These are phyloP conservation scores for Dasyornis broadbenti DNA, from an alignment of 2,113 vertebrate genomes.

Conservation along the genomic window DNA sequence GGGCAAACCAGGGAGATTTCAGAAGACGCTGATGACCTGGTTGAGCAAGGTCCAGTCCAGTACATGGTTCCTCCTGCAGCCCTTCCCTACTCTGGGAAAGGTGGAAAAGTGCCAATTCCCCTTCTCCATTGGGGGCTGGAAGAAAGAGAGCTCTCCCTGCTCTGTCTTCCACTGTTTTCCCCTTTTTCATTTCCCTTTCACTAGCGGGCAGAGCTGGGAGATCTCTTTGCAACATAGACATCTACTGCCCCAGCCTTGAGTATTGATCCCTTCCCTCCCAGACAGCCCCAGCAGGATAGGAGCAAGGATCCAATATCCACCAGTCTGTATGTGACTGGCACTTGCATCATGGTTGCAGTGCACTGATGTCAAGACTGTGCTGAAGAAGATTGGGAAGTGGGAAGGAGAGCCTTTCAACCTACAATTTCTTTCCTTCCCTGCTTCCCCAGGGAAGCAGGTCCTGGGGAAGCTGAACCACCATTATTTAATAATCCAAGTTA, in stretches of 20 bases:
- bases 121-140: neutral
- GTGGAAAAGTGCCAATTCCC: neutral
- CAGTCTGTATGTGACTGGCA: neutral
- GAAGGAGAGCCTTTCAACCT: neutral
- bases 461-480: neutral
- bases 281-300: neutral
- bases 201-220: neutral
- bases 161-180: neutral
- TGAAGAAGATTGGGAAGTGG: neutral
- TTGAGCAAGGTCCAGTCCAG: neutral
- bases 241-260: neutral
- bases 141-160: neutral
- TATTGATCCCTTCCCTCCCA: neutral
- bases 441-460: neutral
- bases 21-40: neutral
- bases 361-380: neutral
- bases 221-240: neutral
- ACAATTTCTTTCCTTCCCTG: neutral
- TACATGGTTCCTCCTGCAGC: neutral
- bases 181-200: neutral
- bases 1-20: neutral
- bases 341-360: neutral
- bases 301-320: neutral
- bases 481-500: neutral
- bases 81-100: neutral